Evolutionary conservation across 2,797 vertebrate species (phyloP).

Genomic region (Lateolabrax maculatus): DNA sequence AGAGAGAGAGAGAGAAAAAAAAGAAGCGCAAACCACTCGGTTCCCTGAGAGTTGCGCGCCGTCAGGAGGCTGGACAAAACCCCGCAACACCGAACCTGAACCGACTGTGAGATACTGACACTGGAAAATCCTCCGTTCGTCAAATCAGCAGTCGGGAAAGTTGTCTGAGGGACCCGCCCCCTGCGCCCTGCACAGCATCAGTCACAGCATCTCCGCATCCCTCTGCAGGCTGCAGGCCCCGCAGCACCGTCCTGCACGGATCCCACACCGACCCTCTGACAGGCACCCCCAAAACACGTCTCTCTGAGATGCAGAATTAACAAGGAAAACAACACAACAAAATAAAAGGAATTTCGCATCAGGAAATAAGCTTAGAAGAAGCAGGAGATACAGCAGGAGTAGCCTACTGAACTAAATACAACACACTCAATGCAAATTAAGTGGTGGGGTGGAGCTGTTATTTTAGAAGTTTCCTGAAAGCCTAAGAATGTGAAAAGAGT

Average conservation of each 20-base stretch:
- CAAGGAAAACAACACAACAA: neutral
- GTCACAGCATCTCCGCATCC: constrained; percentile 61
- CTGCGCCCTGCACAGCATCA: constrained; percentile 50
- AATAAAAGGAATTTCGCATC: neutral
- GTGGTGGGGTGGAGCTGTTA: constrained; percentile 55
- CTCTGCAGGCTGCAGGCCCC: constrained; percentile 29
- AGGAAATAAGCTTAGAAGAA: neutral
- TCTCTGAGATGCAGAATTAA: neutral
- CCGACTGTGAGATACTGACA: constrained; percentile 82
- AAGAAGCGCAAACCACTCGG: constrained; percentile 80
- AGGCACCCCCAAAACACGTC: neutral
- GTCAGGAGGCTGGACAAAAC: constrained; percentile 91
- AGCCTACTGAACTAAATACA: constrained; percentile 18
- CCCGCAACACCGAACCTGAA: constrained; percentile 79
- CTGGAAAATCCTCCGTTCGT: constrained; percentile 80
- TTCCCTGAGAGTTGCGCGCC: constrained; percentile 87
- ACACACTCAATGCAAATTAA: constrained; percentile 57
- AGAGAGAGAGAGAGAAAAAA: too few species aligned
- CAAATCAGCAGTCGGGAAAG: constrained; percentile 87
- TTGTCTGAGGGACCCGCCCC: constrained; percentile 82
- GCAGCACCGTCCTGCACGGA: neutral
- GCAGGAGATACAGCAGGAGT: constrained; percentile 8
- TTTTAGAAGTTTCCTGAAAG: constrained; percentile 73
- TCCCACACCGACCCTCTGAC: neutral
- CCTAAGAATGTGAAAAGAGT: constrained; percentile 64